Base-by-base conservation (phyloP, 2,113 vertebrate species). In the Paramisgurnus dabryanus region DNA sequence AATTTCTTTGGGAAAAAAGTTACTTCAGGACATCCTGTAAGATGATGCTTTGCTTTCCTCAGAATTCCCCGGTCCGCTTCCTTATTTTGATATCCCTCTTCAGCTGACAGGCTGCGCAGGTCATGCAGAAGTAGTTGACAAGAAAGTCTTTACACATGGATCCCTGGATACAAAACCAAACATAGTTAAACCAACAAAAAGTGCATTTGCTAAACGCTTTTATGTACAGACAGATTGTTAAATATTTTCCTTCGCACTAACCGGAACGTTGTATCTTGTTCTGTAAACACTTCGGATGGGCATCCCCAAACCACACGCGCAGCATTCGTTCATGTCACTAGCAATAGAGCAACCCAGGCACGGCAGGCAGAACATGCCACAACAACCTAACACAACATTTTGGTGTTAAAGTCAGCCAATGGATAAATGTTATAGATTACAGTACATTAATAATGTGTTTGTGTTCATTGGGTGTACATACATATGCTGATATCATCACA, bases 211-310 rank as follows among this genome's bases (percentile, higher is more conserved):
- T 47, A 4, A 47, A 47, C 10, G 7, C 2, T 47, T 47, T 47
- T n/a, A 67, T 41, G 47, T 22, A 68, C 11, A 45, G 66, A 67
- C n/a, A 45, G 7, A 47, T 22, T 11, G 17, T 12, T 18, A 67
- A 17, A 65, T 15, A 64, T 22, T 39, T 6, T 39, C 27, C 34
- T 40, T 18, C 1, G 22, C 22, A 70, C 13, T n/a, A 70, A 95
- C 95, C 0, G 79, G 85, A 81, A 96, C 95, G 83, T 94, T 92
- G 43, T 96, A 96, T 86, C 7, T 92, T 86, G 94, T 95, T 86
- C 94, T 88, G 91, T 95, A 95, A 27, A 96, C 90, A 0, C 91
- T 92, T 83, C 94, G 92, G 81, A 96, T 93, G 8, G 94, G 22
- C 73, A 93, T 82, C 0, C 3, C 79, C 6, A 65, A 0, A 0